These are phyloP conservation scores for Hipparchia sbordonii DNA, from an alignment of 2,888 invertebrate genomes.

Conservation along the genomic window DNA sequence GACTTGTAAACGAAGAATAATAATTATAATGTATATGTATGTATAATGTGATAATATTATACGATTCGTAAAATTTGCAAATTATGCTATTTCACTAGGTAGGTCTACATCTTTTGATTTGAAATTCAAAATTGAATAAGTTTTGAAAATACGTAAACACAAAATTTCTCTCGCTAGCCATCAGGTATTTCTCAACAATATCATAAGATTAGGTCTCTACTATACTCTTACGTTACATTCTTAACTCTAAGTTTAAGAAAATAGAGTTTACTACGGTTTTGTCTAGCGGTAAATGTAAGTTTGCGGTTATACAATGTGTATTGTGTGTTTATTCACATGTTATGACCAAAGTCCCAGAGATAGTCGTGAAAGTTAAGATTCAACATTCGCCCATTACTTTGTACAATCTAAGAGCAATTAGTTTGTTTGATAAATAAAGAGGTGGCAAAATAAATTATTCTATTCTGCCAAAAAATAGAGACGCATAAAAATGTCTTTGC, in stretches of 20 bases:
- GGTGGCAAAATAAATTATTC: not conserved
- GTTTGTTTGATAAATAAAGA: conserved; percentile 17
- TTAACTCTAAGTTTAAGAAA: not conserved
- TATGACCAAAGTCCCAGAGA: conserved; percentile 53
- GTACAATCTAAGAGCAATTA: conserved; percentile 48
- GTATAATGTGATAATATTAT: too few relatives aligned
- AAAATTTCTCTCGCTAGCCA: conserved; percentile 6
- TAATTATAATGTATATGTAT: too few relatives aligned
- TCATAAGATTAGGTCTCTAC: not conserved
- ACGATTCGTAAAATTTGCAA: too few relatives aligned
- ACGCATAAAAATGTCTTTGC: too few relatives aligned
- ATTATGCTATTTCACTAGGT: not conserved
- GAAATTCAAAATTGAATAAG: conserved; percentile 4
- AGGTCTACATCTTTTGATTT: not conserved
- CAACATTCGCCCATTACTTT: conserved; percentile 46
- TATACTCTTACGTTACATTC: not conserved
- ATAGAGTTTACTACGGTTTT: conserved; percentile 5
- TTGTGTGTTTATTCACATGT: conserved; percentile 45
- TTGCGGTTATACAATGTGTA: conserved; percentile 37
- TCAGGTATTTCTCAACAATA: not conserved
- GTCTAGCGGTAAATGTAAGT: conserved; percentile 24
- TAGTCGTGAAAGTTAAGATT: conserved; percentile 50
- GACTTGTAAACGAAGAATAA: too few relatives aligned
- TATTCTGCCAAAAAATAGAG: too few relatives aligned
- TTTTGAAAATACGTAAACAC: not conserved